phyloP scores from a whole-genome alignment of 2,113 vertebrate species.

The Macquaria australasica region DNA sequence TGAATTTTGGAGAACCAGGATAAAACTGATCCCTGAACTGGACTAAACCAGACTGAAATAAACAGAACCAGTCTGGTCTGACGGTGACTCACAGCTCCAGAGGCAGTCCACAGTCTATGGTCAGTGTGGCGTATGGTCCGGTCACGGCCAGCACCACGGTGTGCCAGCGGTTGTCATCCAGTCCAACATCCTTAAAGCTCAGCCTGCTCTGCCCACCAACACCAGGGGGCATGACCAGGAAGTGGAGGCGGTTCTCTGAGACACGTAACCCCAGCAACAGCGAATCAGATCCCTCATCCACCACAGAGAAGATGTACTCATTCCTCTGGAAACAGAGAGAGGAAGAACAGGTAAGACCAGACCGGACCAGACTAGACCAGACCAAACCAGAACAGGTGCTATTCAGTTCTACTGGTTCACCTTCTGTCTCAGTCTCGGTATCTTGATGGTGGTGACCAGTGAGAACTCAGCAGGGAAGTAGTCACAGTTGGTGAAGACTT shows the following conservation, averaged over 20 bases:
- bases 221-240: conserved; percentile 78
- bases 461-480: conserved; percentile 94
- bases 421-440: conserved; percentile 69
- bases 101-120: conserved; percentile 89
- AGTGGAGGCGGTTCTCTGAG: conserved; percentile 86
- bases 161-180: conserved; percentile 91
- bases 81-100: conserved; percentile 88
- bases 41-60: too few species aligned
- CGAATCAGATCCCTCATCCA: conserved; percentile 81
- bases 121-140: conserved; percentile 86
- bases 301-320: conserved; percentile 90
- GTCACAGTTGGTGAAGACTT: conserved; percentile 90
- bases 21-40: neutral
- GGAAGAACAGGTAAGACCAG: neutral
- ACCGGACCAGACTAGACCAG: neutral
- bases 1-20: neutral
- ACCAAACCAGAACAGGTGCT: too few species aligned
- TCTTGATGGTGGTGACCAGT: conserved; percentile 88
- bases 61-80: neutral
- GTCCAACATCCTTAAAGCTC: conserved; percentile 84
- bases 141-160: conserved; percentile 90
- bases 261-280: conserved; percentile 89
- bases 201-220: conserved; percentile 78
- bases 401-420: conserved; percentile 7
- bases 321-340: conserved; percentile 85